phyloP scores from a whole-genome alignment of 2,888 invertebrate species.

The Pemphredon lugubris region DNA sequence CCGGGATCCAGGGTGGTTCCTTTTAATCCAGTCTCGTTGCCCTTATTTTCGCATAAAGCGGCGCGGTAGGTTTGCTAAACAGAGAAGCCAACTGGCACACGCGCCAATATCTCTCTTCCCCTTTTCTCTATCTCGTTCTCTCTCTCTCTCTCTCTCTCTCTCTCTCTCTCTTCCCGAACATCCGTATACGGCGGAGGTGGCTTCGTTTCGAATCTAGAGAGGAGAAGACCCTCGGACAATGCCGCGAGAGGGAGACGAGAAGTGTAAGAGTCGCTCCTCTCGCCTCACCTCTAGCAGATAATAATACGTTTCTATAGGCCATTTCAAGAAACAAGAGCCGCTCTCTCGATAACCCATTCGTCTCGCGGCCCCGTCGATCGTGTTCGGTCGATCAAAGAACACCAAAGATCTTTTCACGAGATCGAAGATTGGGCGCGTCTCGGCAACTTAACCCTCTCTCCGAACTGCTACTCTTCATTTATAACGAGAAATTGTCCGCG shows the following conservation, averaged over 20 bases:
- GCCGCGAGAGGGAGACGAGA: constrained; percentile 36
- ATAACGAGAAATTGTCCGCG: no score
- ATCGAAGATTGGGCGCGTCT: no score
- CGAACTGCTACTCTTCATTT: no score
- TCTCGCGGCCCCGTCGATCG: background rate
- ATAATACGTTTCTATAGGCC: constrained; percentile 51
- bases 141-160: constrained; percentile 35
- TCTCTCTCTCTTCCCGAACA: constrained; percentile 51
- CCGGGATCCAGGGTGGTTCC: constrained; percentile 19
- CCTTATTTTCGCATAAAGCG: constrained; percentile 35
- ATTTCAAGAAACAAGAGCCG: constrained; percentile 55
- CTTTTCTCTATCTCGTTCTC: constrained; percentile 25
- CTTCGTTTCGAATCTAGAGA: constrained; percentile 44
- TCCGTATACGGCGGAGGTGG: constrained; percentile 54
- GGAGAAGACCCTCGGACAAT: constrained; percentile 22
- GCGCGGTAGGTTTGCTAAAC: constrained; percentile 49
- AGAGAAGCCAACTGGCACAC: constrained; percentile 63
- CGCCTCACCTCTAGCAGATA: constrained; percentile 47
- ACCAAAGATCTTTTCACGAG: no score
- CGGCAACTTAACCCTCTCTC: no score
- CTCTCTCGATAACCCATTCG: background rate
- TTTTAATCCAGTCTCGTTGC: constrained; percentile 45
- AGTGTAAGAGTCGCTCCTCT: constrained; percentile 42
- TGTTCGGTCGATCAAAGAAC: no score
- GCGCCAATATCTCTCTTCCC: constrained; percentile 44